A percentile compares a stretch with the other conserved stretches of the same genome.
These are phyloP conservation scores for Maniola jurtina DNA, from an alignment of 1,140 invertebrate species.

Conservation along the genomic window DNA sequence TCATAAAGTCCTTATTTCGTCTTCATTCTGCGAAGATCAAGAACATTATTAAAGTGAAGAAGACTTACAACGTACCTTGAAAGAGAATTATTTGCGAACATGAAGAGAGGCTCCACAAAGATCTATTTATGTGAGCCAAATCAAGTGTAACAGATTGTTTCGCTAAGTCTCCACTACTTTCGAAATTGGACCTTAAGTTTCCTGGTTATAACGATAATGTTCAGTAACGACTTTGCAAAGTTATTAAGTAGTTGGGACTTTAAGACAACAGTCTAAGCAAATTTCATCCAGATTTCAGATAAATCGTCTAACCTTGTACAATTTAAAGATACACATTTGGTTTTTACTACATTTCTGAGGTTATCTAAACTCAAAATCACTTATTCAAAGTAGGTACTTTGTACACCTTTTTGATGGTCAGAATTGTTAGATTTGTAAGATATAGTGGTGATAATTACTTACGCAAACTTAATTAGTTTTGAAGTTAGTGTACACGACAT, in stretches of 20 bases:
- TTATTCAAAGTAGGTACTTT: no score
- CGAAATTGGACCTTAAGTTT: neutral
- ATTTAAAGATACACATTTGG: neutral
- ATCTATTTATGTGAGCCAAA: slow-evolving; percentile 23
- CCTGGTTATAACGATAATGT: neutral
- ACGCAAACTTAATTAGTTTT: slow-evolving; percentile 5
- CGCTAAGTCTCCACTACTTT: slow-evolving; percentile 24
- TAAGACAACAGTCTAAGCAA: neutral
- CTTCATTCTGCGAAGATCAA: slow-evolving; percentile 13
- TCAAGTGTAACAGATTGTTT: slow-evolving; percentile 28
- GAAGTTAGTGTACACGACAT: neutral
- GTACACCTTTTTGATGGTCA: no score
- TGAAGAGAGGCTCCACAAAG: slow-evolving; percentile 18
- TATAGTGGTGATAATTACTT: no score
- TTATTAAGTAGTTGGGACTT: slow-evolving; percentile 7
- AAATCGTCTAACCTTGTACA: neutral
- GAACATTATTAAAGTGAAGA: slow-evolving; percentile 8
- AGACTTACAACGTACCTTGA: slow-evolving; percentile 8
- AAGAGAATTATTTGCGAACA: slow-evolving; percentile 17
- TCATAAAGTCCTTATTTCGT: slow-evolving; percentile 12
- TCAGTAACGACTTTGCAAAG: neutral
- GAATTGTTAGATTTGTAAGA: no score
- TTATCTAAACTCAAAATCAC: no score
- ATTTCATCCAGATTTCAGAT: neutral
- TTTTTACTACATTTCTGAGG: neutral